Evolutionary conservation across 2,888 invertebrate genomes (phyloP), one percentile per base, ranked within the genome.

Genomic region (Panopea generosa): DNA sequence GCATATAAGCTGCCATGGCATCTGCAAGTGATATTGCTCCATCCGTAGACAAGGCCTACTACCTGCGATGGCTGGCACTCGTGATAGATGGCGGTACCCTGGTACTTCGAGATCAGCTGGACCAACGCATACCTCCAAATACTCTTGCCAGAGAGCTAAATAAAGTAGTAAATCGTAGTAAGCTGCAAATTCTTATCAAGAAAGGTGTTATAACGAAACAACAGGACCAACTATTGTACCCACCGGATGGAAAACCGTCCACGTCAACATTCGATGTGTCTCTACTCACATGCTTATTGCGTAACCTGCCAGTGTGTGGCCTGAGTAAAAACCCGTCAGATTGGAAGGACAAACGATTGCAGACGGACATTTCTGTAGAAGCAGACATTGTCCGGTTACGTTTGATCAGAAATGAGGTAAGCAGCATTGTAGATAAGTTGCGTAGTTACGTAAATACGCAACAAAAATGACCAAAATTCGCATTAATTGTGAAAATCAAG

Each of bases 81-180:
- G 26, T 68, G 16, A 56, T 68, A 43, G 68, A 68, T 49, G 68
- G 68, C 1, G 68, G 68, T 9, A 53, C 68, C 9, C 45, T 68
- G 11, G 68, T 60, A 14, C 33, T 68, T 3, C 38, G 60, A 22
- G 50, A 33, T 24, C 43, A 56, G 38, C 18, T 66, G 9, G 49
- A 47, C 20, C n/a, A 22, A 7, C 11, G 38, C 33, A 47, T 57
- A 56, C 11, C 66, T 49, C 2, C 47, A 27, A 38, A 14, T 7
- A 38, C 56, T 38, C n/a, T 66, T 38, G 66, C 33, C 26, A n/a
- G 29, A 20, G 40, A 26, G 18, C 38, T 29, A 43, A 47, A 47
- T 50, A 7, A 20, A n/a, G 29, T 26, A 11, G n/a, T 27, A 66
- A 20, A 66, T 24, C 24, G 11, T 20, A 22, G 7, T 18, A 11